Evolutionary conservation across 2,888 invertebrate genomes (phyloP).

Genomic region (Brenthis daphne): DNA sequence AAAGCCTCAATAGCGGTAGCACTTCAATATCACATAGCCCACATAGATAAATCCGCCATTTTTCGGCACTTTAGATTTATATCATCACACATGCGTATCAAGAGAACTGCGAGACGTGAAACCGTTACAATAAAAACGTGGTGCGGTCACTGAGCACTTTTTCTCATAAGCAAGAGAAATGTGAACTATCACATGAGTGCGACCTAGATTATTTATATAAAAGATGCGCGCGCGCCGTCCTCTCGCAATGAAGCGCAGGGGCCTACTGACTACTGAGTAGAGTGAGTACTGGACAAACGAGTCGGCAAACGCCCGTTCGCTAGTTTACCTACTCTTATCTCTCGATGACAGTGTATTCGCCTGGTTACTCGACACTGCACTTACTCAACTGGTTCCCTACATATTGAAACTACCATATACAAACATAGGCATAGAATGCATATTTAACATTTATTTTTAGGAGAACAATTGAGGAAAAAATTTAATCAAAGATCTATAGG

Average conservation of each 20-base stretch:
- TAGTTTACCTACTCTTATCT: slow-evolving; percentile 78
- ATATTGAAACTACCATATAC: slow-evolving; percentile 11
- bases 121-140: slow-evolving; percentile 52
- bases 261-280: slow-evolving; percentile 57
- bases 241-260: slow-evolving; percentile 63
- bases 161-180: slow-evolving; percentile 64
- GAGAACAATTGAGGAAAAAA: no score
- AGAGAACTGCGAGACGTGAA: slow-evolving; percentile 38
- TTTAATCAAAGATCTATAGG: no score
- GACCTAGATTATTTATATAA: slow-evolving; percentile 57
- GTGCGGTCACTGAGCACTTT: slow-evolving; percentile 60
- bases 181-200: slow-evolving; percentile 66
- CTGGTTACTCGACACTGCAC: slow-evolving; percentile 53
- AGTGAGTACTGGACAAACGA: slow-evolving; percentile 33
- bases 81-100: slow-evolving; percentile 48
- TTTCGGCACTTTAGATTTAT: slow-evolving; percentile 59
- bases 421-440: not conserved
- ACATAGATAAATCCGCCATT: slow-evolving; percentile 65
- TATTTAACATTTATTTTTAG: not conserved
- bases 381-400: slow-evolving; percentile 31
- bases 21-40: slow-evolving; percentile 65
- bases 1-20: slow-evolving; percentile 42
- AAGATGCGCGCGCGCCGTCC: slow-evolving; percentile 69
- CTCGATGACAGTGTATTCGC: slow-evolving; percentile 61
- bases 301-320: slow-evolving; percentile 71